Evolutionary conservation across 2,113 vertebrate genomes (phyloP), one percentile per base, ranked within the genome.

Genomic region (Boulengeromyrus knoepffleri): DNA sequence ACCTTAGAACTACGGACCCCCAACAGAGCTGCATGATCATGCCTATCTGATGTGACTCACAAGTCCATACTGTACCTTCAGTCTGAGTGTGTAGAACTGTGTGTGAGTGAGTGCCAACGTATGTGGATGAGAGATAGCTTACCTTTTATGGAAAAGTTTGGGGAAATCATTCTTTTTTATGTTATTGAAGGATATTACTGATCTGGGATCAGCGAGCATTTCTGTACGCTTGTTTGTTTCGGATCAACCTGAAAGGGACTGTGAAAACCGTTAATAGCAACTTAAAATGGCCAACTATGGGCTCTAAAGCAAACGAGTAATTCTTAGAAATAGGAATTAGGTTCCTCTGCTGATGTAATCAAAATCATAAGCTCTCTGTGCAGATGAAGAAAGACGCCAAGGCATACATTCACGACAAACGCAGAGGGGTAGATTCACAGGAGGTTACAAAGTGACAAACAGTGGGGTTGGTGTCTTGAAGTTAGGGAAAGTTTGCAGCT

Each of bases 11-110:
- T 53, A 49, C 3, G 46, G 52, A 80, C 24, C 46, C 88, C 66
- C 27, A 62, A 56, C 45, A 88, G 87, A 86, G 52, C 77, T 88
- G 90, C 91, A 91, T 92, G 91, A 77, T 45, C 88, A 88, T 77
- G 56, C 70, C 58, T 47, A 17, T 39, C 90, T 88, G 31, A 56
- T 49, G 24, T 46, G 77, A 88, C 50, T 45, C 70, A 74, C 31
- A 45, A 52, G 39, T 45, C 47, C 74, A 90, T 53, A 87, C 21
- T 31, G 27, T 84, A 90, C 74, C 49, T 85, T 84, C 39, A 53
- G 39, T 80, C 36, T 90, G 74, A 36, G 49, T 58, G 88, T 84
- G 74, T 46, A 77, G 80, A 27, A 42, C 4, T 56, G 49, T 89
- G 39, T 80, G 87, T 87, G 86, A 27, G 49, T 88, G 86, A 15